Percentiles rank a stretch among this genome's conserved stretches.
Evolutionary conservation across 2,888 invertebrate species (phyloP).

Genomic region (Thalpophila matura): DNA sequence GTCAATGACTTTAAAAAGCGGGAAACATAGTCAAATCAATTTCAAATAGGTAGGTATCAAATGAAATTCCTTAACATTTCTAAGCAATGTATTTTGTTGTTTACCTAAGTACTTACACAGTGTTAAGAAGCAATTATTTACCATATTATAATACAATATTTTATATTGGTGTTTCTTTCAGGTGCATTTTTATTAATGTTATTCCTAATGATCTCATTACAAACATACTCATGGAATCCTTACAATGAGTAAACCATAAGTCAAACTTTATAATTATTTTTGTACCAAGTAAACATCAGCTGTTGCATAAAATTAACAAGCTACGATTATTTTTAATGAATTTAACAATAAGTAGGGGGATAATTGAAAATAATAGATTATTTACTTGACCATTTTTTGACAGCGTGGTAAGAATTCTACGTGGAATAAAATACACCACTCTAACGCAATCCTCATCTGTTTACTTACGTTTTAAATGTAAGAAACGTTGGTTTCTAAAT

Average conservation of each 20-base stretch:
- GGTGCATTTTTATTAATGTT: neutral
- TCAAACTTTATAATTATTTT: constrained; percentile 9
- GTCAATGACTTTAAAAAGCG: constrained; percentile 44
- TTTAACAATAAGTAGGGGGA: constrained; percentile 6
- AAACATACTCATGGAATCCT: constrained; percentile 51
- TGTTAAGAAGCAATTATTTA: neutral
- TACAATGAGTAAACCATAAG: constrained; percentile 35
- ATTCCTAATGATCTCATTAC: constrained; percentile 18
- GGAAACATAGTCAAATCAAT: constrained; percentile 20
- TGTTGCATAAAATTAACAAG: neutral
- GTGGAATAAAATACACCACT: neutral
- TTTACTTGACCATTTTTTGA: constrained; percentile 62
- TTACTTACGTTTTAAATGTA: constrained; percentile 52
- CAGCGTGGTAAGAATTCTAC: constrained; percentile 43
- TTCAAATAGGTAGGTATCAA: neutral
- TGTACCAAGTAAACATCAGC: neutral
- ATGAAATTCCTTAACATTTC: neutral
- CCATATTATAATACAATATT: neutral
- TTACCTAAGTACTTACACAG: neutral
- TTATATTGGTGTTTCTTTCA: neutral
- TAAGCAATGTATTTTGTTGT: constrained; percentile 1
- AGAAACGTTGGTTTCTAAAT: constrained; percentile 28
- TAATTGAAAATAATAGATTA: constrained; percentile 52
- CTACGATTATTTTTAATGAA: neutral
- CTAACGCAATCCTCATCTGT: neutral